A percentile compares a stretch with the other conserved stretches of the same genome.
Evolutionary conservation across 2,888 invertebrate species (phyloP).

Genomic region (Caenorhabditis parvicauda): DNA sequence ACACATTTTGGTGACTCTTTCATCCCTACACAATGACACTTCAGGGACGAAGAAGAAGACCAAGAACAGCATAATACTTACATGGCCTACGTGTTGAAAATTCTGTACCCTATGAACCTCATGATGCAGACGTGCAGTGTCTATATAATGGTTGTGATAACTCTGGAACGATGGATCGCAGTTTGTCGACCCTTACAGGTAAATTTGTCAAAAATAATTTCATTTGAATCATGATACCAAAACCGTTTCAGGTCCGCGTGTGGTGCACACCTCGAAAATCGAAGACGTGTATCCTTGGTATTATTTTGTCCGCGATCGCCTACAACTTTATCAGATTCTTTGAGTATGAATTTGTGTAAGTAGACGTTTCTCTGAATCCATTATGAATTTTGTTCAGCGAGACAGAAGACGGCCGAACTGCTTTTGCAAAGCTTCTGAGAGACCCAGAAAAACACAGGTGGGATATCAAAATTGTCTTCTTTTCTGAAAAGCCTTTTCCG

Average conservation of each 20-base stretch:
- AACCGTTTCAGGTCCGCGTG: constrained; percentile 40
- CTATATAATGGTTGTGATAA: constrained; percentile 58
- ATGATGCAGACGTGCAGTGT: constrained; percentile 59
- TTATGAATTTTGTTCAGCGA: not conserved
- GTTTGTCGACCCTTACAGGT: constrained; percentile 58
- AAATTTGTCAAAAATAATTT: not conserved
- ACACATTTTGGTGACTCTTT: not conserved
- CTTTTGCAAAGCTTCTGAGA: constrained; percentile 32
- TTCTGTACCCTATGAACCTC: constrained; percentile 56
- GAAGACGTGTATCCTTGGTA: constrained; percentile 43
- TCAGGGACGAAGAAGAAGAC: constrained; percentile 17
- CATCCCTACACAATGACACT: not conserved
- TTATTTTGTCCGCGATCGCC: constrained; percentile 43
- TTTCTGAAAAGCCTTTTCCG: not conserved
- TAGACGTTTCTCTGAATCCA: not conserved
- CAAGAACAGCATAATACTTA: constrained; percentile 33
- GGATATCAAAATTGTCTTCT: not conserved
- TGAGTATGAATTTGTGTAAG: constrained; percentile 53
- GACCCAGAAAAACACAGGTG: constrained; percentile 33
- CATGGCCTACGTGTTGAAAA: constrained; percentile 51
- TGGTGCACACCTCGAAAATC: constrained; percentile 58
- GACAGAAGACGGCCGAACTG: constrained; percentile 13
- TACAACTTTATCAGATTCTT: constrained; percentile 59
- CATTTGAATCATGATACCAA: not conserved
- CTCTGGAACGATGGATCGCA: constrained; percentile 59